Percentiles rank a stretch among this genome's conserved stretches.
phyloP scores from a whole-genome alignment of 2,888 invertebrate species.

The Esperia sulphurella region DNA sequence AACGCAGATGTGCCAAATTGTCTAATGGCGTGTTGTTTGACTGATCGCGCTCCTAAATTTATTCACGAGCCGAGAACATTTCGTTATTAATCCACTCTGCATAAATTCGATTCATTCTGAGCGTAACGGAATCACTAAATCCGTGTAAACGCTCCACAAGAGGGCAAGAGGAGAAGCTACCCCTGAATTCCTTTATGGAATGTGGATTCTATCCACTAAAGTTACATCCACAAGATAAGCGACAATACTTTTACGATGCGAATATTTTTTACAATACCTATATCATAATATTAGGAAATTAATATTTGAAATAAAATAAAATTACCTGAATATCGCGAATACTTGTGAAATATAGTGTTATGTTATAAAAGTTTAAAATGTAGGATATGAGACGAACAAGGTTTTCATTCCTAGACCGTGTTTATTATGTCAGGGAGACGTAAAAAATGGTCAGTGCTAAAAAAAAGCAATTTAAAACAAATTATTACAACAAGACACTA shows the following conservation, averaged over 20 bases:
- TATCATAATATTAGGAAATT: no score
- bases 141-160: conserved; percentile 22
- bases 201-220: conserved; percentile 23
- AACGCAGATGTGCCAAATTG: neutral
- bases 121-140: conserved; percentile 8
- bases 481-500: no score
- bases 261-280: no score
- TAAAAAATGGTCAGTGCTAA: no score
- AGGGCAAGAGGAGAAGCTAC: conserved; percentile 28
- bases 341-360: no score
- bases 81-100: neutral
- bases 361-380: no score
- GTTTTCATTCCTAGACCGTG: no score
- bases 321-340: no score
- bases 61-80: neutral
- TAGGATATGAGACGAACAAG: no score
- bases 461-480: no score
- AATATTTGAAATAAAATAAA: no score
- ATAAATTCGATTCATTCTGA: neutral
- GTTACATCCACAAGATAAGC: conserved; percentile 19
- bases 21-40: neutral
- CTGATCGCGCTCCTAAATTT: neutral
- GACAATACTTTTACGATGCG: neutral
- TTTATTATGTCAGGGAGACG: no score
- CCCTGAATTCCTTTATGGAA: conserved; percentile 30